These are phyloP conservation scores for Coenonympha glycerion DNA, from an alignment of 2,888 invertebrate species.

Conservation along the genomic window DNA sequence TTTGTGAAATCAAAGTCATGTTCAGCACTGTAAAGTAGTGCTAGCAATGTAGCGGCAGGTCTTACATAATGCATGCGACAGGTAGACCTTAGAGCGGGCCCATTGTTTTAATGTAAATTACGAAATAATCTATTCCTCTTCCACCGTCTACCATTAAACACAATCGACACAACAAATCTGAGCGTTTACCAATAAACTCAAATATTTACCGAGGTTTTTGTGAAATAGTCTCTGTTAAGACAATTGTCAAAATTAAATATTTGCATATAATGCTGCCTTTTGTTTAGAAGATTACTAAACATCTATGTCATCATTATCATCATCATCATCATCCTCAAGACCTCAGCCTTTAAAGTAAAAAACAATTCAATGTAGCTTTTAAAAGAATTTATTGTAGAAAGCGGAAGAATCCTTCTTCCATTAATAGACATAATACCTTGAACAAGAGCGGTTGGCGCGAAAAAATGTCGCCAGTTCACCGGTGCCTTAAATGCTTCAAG, in stretches of 20 bases:
- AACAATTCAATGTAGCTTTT: too few relatives aligned
- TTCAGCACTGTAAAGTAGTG: constrained; percentile 1
- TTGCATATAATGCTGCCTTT: constrained; percentile 1
- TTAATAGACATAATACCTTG: too few relatives aligned
- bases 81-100: constrained; percentile 23
- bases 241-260: constrained; percentile 2
- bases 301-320: too few relatives aligned
- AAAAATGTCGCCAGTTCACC: too few relatives aligned
- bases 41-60: neutral
- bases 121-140: constrained; percentile 24
- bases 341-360: too few relatives aligned
- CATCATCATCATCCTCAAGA: too few relatives aligned
- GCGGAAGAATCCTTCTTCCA: too few relatives aligned
- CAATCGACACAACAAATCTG: constrained; percentile 26
- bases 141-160: constrained; percentile 22
- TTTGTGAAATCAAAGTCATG: constrained; percentile 22
- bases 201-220: constrained; percentile 6
- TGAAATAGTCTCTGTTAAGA: constrained; percentile 5
- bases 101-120: constrained; percentile 28
- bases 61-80: constrained; percentile 26
- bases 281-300: neutral
- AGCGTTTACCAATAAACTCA: constrained; percentile 23
- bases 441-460: too few relatives aligned
- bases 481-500: too few relatives aligned
- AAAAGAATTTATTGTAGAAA: too few relatives aligned